Percentiles rank a stretch among this genome's conserved stretches.
Conservation (phyloP, 2,888 invertebrate species). For the Frankliniella intonsa region DNA sequence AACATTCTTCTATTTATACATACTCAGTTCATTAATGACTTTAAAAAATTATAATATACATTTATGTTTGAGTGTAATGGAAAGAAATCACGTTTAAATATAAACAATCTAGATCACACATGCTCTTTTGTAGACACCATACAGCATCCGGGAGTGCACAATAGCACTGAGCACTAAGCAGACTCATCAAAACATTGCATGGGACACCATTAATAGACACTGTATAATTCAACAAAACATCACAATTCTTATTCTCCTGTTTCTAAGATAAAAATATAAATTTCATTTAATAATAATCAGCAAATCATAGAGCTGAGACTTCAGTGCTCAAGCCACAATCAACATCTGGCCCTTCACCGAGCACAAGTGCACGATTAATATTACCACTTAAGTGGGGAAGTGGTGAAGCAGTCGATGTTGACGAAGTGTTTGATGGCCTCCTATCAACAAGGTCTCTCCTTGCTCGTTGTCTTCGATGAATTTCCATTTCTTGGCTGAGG, state of each 20-base stretch:
- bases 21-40: constrained; percentile 27
- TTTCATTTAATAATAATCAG: neutral
- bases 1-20: constrained; percentile 13
- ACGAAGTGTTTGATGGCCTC: constrained; percentile 15
- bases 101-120: constrained; percentile 25
- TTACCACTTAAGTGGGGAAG: constrained; percentile 4
- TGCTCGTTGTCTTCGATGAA: neutral
- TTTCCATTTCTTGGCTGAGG: constrained; percentile 10
- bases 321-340: neutral
- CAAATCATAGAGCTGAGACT: constrained; percentile 5
- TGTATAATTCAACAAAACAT: constrained; percentile 18
- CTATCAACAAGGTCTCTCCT: neutral
- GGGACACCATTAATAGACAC: constrained; percentile 13
- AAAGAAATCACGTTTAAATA: constrained; percentile 23
- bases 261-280: constrained; percentile 3
- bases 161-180: constrained; percentile 16
- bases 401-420: neutral
- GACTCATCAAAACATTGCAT: constrained; percentile 23
- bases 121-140: constrained; percentile 10
- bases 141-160: neutral
- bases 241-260: neutral
- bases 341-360: constrained; percentile 6
- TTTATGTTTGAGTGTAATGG: constrained; percentile 10
- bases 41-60: constrained; percentile 26
- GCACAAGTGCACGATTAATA: neutral